phyloP scores from a whole-genome alignment of 2,797 vertebrate genomes.

The Lepidocolaptes lacrymiger region DNA sequence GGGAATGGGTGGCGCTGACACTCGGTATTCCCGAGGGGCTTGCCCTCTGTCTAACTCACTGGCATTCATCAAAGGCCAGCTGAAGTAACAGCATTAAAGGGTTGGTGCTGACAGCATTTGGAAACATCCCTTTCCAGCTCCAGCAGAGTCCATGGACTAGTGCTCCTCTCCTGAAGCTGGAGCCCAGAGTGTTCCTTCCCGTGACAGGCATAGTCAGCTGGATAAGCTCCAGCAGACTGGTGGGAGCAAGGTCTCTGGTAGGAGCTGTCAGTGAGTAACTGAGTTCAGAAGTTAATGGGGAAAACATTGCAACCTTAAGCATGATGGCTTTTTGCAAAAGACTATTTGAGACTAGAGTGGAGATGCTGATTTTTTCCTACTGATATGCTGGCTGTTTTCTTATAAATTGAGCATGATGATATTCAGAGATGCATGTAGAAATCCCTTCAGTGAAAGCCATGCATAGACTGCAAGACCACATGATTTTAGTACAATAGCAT shows the following conservation, averaged over 20 bases:
- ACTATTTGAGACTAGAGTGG: fast-evolving
- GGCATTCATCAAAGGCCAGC: neutral
- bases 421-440: neutral
- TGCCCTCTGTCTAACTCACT: neutral
- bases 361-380: neutral
- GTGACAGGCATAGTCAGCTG: neutral
- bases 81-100: neutral
- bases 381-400: neutral
- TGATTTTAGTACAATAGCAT: neutral
- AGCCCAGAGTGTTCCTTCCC: neutral
- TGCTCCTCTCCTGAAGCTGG: neutral
- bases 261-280: neutral
- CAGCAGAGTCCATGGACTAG: fast-evolving
- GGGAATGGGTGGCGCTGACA: neutral
- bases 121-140: neutral
- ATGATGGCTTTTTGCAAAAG: neutral
- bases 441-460: neutral
- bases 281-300: neutral
- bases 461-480: neutral
- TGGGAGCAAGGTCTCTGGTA: slow-evolving; percentile 6
- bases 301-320: neutral
- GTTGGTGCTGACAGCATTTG: neutral
- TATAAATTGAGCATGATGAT: fast-evolving
- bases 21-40: neutral
- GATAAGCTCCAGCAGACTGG: neutral